A percentile compares a stretch with the other conserved stretches of the same genome.
Conservation (phyloP, 1,140 invertebrate species). For the Lamellibrachia luymesi region DNA sequence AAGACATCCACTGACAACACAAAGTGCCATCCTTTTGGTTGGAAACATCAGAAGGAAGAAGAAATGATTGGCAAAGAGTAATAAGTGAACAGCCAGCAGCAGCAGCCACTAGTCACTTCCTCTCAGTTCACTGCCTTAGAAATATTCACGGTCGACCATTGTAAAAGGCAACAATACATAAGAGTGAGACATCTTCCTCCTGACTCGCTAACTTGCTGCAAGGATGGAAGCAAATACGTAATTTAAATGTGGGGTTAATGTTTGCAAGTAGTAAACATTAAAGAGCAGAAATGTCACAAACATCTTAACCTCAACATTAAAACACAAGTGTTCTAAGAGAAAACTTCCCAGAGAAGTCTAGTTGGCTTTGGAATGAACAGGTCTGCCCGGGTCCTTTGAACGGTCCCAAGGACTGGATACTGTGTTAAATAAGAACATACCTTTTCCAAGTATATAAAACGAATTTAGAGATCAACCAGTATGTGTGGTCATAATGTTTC, state of each 20-base stretch:
- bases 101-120: neutral
- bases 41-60: neutral
- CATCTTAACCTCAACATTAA: no score
- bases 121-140: neutral
- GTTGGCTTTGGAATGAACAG: no score
- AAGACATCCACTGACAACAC: neutral
- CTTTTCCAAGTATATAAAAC: no score
- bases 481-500: neutral
- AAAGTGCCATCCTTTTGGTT: neutral
- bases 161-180: neutral
- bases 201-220: neutral
- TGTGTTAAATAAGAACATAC: no score
- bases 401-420: no score
- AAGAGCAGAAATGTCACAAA: neutral
- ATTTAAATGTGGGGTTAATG: neutral
- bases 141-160: neutral
- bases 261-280: neutral
- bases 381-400: no score
- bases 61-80: neutral
- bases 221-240: neutral
- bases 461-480: neutral
- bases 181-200: neutral
- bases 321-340: no score
- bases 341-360: no score
- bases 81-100: neutral